Base-by-base conservation (phyloP, 2,797 vertebrate genomes). In the Rhodeus uyekii region DNA sequence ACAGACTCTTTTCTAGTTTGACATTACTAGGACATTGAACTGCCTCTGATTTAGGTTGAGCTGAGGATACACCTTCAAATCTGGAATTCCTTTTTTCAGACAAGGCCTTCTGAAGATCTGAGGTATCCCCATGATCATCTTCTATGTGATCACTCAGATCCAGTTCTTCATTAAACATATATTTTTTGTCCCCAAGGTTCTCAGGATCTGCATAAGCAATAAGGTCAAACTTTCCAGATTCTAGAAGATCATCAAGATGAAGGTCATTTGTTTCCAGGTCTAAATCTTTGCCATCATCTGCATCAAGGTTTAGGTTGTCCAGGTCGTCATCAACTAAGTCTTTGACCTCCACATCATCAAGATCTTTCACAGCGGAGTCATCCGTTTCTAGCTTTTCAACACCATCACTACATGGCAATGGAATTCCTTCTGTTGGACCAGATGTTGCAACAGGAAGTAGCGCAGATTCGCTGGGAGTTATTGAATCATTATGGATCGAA, bases 201-300 rank as follows among this genome's bases (percentile, higher is more conserved):
- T 98, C 98, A 0, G 98, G 97, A 89, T 99, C 98, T 1, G 98
- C 96, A 60, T 99, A 99, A 0, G 98, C 98, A 48, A 99, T 97
- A 32, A 99, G 95, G 89, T 99, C 98, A 81, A 99, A 99, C 82
- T 99, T 97, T 27, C 97, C 98, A 0, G 96, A 96, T 87, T 95
- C 91, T 44, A 99, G 88, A 84, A 99, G 96, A 92, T 99, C 97
- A 48, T 99, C 98, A 3, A 99, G 94, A 75, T 99, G 97, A 80
- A 98, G 96, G 87, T 99, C 98, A 42, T 97, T 97, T 0, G 97
- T 93, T 90, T 97, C 97, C 83, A 99, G 92, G 85, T 99, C 98
- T 82, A 99, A 87, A 63, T 94, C 94, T 89, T 99, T 99, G 38
- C 96, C 97, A 68, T 98, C 97, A 44, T 98, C 98, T 46, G 96